These are phyloP conservation scores for Ladona fulva DNA, from an alignment of 1,140 invertebrate genomes.

Conservation along the genomic window DNA sequence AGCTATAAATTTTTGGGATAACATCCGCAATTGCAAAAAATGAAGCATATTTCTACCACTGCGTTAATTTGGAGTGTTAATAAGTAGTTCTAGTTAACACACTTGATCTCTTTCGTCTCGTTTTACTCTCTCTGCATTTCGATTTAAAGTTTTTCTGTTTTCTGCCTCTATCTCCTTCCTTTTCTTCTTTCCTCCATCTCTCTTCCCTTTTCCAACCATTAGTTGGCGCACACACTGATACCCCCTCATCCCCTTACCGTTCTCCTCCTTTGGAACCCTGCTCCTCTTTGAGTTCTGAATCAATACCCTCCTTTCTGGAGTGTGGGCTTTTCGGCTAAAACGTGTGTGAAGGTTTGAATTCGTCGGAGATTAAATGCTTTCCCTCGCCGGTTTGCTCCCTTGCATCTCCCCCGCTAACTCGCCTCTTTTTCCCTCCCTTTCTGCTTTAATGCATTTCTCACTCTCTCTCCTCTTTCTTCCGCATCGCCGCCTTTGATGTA, in stretches of 20 bases:
- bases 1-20: no score
- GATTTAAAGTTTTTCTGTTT: no score
- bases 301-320: conserved; percentile 3
- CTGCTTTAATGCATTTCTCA: background rate
- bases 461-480: no score
- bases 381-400: background rate
- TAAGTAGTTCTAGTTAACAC: no score
- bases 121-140: no score
- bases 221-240: no score
- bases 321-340: conserved; percentile 4
- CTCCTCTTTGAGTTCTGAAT: background rate
- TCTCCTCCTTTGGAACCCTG: background rate
- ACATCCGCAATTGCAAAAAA: no score
- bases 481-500: background rate
- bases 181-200: background rate
- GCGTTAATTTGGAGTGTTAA: no score
- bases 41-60: no score
- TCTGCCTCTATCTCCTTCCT: background rate
- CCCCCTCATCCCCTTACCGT: no score
- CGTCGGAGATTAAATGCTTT: background rate
- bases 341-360: background rate
- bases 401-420: background rate
- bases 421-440: background rate
- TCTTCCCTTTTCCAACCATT: no score
- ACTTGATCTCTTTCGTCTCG: no score